Percentiles rank a stretch among this genome's conserved stretches.
Conservation (phyloP, 1,140 invertebrate species). For the Dinothrombium tinctorium region DNA sequence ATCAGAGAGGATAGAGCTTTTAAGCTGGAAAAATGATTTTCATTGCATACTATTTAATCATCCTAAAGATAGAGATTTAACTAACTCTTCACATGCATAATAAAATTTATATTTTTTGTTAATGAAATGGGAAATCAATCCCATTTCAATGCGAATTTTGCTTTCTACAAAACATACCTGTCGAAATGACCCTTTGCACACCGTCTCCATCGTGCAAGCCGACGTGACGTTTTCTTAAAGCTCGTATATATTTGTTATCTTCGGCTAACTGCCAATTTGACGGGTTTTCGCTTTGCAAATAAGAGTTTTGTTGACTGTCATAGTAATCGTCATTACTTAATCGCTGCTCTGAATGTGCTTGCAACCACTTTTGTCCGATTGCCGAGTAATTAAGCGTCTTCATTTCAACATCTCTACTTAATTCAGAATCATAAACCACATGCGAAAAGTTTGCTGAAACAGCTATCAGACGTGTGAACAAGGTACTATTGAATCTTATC, state of each 20-base stretch:
- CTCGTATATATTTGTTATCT: too few relatives aligned
- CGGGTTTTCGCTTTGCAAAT: neutral
- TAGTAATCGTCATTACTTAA: neutral
- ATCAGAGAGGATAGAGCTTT: too few relatives aligned
- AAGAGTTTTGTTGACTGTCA: neutral
- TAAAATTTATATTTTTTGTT: neutral
- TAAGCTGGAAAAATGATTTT: slow-evolving; percentile 9
- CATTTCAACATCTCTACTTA: slow-evolving; percentile 18
- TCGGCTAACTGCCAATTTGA: too few relatives aligned
- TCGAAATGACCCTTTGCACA: slow-evolving; percentile 24
- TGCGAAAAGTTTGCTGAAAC: slow-evolving; percentile 24
- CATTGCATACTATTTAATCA: too few relatives aligned
- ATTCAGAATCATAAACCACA: slow-evolving; percentile 20
- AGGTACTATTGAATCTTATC: slow-evolving; percentile 38
- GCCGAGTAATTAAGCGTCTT: slow-evolving; percentile 23
- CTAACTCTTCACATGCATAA: too few relatives aligned
- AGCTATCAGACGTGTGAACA: slow-evolving; percentile 37
- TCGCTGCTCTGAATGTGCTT: slow-evolving; percentile 15
- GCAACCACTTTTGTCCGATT: slow-evolving; percentile 22
- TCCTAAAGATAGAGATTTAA: too few relatives aligned
- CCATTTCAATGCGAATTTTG: too few relatives aligned
- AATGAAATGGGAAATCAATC: neutral
- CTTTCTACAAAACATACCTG: slow-evolving; percentile 19
- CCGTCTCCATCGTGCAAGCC: slow-evolving; percentile 25
- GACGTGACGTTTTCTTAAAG: slow-evolving; percentile 24